Evolutionary conservation across 2,797 vertebrate genomes (phyloP).

Genomic region (Sparus aurata): DNA sequence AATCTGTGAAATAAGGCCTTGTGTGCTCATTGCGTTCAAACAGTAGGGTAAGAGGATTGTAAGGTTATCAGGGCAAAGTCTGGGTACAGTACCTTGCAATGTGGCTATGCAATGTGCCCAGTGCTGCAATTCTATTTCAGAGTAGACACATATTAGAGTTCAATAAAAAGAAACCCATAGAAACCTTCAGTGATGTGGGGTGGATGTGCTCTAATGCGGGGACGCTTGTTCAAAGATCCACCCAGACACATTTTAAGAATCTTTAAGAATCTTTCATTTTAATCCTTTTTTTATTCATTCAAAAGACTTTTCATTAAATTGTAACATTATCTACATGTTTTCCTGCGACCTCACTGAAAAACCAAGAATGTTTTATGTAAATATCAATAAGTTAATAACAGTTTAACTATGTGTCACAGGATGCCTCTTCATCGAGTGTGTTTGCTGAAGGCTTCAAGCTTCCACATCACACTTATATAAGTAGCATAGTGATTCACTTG

Average conservation of each 20-base stretch:
- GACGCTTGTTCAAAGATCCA: not conserved
- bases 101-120: not conserved
- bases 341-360: not conserved
- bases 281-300: too few species aligned
- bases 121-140: not conserved
- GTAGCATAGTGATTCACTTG: not conserved
- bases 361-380: not conserved
- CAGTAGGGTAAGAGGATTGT: not conserved
- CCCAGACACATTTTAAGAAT: not conserved
- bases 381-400: not conserved
- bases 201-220: not conserved
- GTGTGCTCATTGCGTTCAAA: constrained; percentile 14
- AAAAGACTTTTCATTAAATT: too few species aligned
- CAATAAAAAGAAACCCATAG: not conserved
- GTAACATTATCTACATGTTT: not conserved
- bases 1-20: constrained; percentile 33
- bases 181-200: not conserved
- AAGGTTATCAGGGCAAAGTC: constrained; percentile 9
- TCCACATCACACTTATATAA: not conserved
- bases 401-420: not conserved
- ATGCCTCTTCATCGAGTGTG: not conserved
- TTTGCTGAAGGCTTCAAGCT: not conserved
- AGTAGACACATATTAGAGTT: not conserved
- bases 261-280: too few species aligned
- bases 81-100: not conserved